Evolutionary conservation across 2,888 invertebrate species (phyloP), one percentile per base, ranked within the genome.

Genomic region (Neoaliturus tenellus): DNA sequence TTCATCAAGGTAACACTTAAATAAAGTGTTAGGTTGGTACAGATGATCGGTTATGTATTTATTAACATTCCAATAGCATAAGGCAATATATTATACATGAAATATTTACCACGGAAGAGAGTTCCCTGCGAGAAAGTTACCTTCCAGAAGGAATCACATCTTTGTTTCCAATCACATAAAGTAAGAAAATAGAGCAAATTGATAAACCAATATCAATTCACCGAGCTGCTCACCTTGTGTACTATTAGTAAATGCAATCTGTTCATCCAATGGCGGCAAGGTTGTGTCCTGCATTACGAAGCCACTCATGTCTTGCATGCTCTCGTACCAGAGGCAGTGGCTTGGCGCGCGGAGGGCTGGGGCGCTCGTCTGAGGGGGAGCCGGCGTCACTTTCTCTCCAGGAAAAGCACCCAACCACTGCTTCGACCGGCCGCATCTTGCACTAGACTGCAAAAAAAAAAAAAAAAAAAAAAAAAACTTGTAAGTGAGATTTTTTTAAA

Each of bases 351-450:
- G 31, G n/a, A n/a, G n/a, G n/a, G 12, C 25, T n/a, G 10, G 28
- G 75, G 12, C 35, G 44, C 75, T 75, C 75, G 12, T 48, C 75
- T 75, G 75, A 23, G 75, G 48, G 25, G 44, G 44, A 75, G 48
- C 28, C 17, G 10, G 75, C 25, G 31, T 75, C 75, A 41, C 75
- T 75, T 41, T 75, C 75, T 75, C 75, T 75, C 75, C 75, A 75
- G 35, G 75, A 75, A 28, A 75, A 23, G 31, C 44, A 44, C 44
- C 41, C 75, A 12, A 75, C 75, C 23, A 75, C 75, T 14, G 75
- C 75, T 20, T 44, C 75, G 75, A 75, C 75, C n/a, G 75, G 48
- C 75, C 75, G 75, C 75, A 75, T 75, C 75, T 75, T 75, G 75
- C 75, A 75, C 75, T 44, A 75, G 75, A 75, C 75, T 75, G 75